These are phyloP conservation scores for Malurus cyaneus DNA, from an alignment of 2,113 vertebrate species.

Conservation along the genomic window DNA sequence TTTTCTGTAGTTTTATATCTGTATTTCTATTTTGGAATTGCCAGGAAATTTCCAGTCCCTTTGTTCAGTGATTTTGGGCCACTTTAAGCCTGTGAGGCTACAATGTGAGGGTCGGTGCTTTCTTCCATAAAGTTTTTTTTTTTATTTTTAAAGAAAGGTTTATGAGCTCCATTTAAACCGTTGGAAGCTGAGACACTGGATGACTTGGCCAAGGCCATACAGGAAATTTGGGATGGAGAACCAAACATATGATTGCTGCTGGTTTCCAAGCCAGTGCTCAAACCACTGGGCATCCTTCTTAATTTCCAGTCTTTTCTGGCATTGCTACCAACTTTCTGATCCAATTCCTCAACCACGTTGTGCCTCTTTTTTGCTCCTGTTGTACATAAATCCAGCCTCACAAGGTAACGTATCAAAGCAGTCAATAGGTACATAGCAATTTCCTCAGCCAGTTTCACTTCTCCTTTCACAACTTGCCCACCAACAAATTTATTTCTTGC, in stretches of 20 bases:
- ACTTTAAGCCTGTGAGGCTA: background rate
- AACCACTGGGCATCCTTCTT: slow-evolving; percentile 37
- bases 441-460: background rate
- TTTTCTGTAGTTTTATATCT: background rate
- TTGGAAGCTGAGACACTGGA: slow-evolving; percentile 13
- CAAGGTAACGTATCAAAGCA: background rate
- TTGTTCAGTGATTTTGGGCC: background rate
- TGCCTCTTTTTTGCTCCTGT: background rate
- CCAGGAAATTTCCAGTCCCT: background rate
- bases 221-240: slow-evolving; percentile 32
- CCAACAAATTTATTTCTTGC: slow-evolving; percentile 4
- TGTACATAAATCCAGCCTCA: background rate
- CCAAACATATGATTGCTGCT: slow-evolving; percentile 27
- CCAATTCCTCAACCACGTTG: background rate
- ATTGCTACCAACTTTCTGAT: background rate
- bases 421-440: background rate
- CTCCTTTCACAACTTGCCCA: background rate
- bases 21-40: background rate
- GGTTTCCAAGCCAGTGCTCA: background rate
- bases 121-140: too few relatives aligned
- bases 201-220: background rate
- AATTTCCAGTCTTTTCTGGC: slow-evolving; percentile 45
- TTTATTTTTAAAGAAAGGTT: background rate
- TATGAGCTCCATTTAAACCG: background rate
- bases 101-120: too few relatives aligned